These are phyloP conservation scores for Sitobion miscanthi DNA, from an alignment of 1,140 invertebrate species.

Conservation along the genomic window DNA sequence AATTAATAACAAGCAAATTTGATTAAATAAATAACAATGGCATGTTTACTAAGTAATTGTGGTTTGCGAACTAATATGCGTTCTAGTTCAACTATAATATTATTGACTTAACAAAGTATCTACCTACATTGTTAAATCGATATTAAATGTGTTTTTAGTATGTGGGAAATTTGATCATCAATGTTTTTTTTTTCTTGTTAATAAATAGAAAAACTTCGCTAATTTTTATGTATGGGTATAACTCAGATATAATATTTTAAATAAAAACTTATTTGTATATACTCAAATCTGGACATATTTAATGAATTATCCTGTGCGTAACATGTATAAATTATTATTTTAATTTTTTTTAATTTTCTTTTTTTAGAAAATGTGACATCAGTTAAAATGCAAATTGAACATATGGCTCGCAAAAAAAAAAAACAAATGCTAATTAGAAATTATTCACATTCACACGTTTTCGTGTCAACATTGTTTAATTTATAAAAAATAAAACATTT, in stretches of 20 bases:
- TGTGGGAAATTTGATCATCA: not conserved
- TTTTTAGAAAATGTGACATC: not conserved
- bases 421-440: not conserved
- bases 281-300: not conserved
- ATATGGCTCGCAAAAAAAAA: not conserved
- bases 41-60: not conserved
- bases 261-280: not conserved
- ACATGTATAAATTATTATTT: not conserved
- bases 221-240: not conserved
- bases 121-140: not conserved
- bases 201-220: not conserved
- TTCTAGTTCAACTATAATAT: not conserved
- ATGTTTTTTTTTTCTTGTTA: not conserved
- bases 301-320: not conserved
- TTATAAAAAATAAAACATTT: not conserved
- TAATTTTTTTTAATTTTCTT: not conserved
- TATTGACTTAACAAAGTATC: fast-evolving
- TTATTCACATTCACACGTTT: slow-evolving; percentile 10
- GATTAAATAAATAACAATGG: not conserved
- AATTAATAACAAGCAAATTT: not conserved
- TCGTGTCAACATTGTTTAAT: not conserved
- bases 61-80: not conserved
- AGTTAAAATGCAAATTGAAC: not conserved
- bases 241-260: not conserved
- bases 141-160: too few species aligned